Base-by-base conservation (phyloP, 2,113 vertebrate species). In the Protobothrops mucrosquamatus region DNA sequence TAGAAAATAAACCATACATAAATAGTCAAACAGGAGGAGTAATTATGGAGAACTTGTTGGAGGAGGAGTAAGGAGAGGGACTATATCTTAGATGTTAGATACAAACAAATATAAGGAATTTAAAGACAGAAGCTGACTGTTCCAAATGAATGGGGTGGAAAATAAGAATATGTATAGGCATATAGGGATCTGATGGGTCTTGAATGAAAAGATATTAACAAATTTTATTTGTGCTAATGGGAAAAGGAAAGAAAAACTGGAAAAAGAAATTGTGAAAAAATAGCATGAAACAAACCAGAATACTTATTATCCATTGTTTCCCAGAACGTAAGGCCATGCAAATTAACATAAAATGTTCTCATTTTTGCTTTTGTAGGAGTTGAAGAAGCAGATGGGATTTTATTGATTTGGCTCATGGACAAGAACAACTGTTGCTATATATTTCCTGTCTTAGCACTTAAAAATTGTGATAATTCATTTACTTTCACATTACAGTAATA, bases 361-460 rank as follows among this genome's bases (percentile, higher is more conserved):
- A 26, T 89, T 85, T 92, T 52, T 54, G 43, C 29, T 94, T 34
- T 0, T 89, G 85, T 46, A 88, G 69, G 89, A 94, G 89, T 69
- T 55, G 93, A 88, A 91, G 87, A 54, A 85, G 43, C 95, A 95
- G 91, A 95, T 93, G 94, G 94, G 59, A 87, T 48, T 89, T 1
- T 26, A 26, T 4, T 91, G 90, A 87, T 91, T 93, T 94, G 90
- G 92, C 87, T 91, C 59, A 74, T 9, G 22, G 64, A 39, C 8
- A 91, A 48, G 8, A 88, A 94, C 22, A 94, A 69, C 6, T 34
- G 88, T 91, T 89, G 52, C 56, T 85, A 29, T 3, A 56, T 0
- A 1, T 64, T 94, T 93, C 74, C 85, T n/a, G 0, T 0, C 2
- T 48, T 22, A 86, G 24, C 55, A 0, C 39, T 48, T 54, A 2